Percentiles rank a stretch among this genome's conserved stretches.
Conservation (phyloP, 2,113 vertebrate genomes). For the Andinoacara biseriatus region DNA sequence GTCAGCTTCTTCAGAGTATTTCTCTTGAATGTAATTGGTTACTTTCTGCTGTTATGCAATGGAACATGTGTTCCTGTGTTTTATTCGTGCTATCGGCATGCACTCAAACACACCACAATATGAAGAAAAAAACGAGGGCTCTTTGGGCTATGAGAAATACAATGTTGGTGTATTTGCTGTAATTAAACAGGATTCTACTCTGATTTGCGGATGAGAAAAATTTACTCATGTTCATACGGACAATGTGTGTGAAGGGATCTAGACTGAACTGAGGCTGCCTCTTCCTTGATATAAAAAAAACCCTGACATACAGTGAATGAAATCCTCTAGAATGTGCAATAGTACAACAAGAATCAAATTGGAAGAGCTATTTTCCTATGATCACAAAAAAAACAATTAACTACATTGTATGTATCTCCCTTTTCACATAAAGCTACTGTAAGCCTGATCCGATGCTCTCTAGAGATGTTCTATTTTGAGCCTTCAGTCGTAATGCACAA, state of each 20-base stretch:
- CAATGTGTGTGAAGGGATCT: neutral
- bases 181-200: conserved; percentile 10
- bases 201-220: neutral
- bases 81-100: neutral
- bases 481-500: conserved; percentile 44
- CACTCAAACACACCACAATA: neutral
- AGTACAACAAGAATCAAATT: neutral
- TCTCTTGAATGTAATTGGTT: neutral
- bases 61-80: neutral
- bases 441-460: conserved; percentile 40
- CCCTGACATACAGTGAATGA: neutral
- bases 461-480: conserved; percentile 72
- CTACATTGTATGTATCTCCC: neutral
- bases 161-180: neutral
- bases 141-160: neutral
- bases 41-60: neutral
- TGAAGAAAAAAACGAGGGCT: neutral
- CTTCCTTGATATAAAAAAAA: conserved; percentile 17
- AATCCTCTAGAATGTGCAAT: neutral
- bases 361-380: conserved; percentile 23
- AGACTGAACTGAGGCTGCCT: neutral
- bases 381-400: conserved; percentile 10
- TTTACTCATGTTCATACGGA: neutral
- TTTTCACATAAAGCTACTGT: conserved; percentile 11
- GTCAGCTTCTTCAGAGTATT: conserved; percentile 4